Percentiles rank a stretch among this genome's conserved stretches.
phyloP scores from a whole-genome alignment of 1,140 invertebrate genomes.

The Cheumatopsyche charites region DNA sequence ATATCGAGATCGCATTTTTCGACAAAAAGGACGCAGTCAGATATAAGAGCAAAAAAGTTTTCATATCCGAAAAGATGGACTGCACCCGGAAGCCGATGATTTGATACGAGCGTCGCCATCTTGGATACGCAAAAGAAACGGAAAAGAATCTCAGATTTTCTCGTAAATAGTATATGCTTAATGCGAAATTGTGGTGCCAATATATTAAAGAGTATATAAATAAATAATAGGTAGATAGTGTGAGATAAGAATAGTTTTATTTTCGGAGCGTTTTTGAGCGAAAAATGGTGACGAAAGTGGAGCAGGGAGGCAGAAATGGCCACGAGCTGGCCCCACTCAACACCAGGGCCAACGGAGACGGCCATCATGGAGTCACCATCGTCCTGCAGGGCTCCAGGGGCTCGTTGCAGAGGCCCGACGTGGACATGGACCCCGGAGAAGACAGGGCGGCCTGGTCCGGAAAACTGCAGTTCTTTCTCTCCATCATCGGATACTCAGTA shows the following conservation, averaged over 20 bases:
- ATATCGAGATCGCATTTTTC: constrained; percentile 33
- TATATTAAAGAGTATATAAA: background rate
- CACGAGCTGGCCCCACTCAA: constrained; percentile 81
- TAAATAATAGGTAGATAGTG: too few species aligned
- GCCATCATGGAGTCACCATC: constrained; percentile 69
- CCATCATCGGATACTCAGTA: constrained; percentile 89
- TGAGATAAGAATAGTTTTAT: background rate
- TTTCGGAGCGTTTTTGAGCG: background rate
- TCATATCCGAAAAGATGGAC: constrained; percentile 33
- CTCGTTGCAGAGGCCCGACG: constrained; percentile 52
- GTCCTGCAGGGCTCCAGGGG: constrained; percentile 63
- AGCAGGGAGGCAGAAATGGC: constrained; percentile 66
- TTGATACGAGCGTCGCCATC: constrained; percentile 28
- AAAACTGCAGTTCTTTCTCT: constrained; percentile 90
- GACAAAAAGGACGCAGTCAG: constrained; percentile 46
- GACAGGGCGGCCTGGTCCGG: constrained; percentile 80
- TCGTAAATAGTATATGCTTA: background rate
- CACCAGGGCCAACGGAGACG: constrained; percentile 64
- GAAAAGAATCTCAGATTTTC: background rate
- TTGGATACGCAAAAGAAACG: background rate
- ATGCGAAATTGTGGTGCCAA: constrained; percentile 27
- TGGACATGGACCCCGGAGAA: constrained; percentile 58
- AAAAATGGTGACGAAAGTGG: constrained; percentile 58
- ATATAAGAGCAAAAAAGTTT: constrained; percentile 32
- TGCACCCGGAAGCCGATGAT: constrained; percentile 30